Evolutionary conservation across 2,113 vertebrate species (phyloP), one percentile per base, ranked within the genome.

Genomic region (Actenoides lindsayi): DNA sequence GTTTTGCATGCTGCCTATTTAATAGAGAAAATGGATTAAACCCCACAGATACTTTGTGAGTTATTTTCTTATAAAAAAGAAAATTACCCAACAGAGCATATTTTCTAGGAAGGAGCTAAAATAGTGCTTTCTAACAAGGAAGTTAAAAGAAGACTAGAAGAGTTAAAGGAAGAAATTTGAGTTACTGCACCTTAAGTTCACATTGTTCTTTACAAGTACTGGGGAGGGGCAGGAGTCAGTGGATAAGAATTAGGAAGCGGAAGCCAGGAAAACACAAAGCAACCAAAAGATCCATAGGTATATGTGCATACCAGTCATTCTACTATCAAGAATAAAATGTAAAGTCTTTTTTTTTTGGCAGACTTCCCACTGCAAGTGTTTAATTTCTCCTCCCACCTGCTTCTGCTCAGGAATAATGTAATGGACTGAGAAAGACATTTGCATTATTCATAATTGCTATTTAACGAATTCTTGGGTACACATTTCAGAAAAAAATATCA

Each of bases 351-450:
- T 44, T 68, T 91, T 89, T 74, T 96, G 87, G 92, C 74, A 92
- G 65, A 76, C 62, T 89, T 93, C 65, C 75, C 74, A 15, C 69
- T 87, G 65, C 84, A 95, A 96, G 65, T 73, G 42, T 87, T 96
- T 95, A 82, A 92, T 93, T 96, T 97, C 89, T 91, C 86, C 90
- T 93, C 96, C 96, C 92, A 96, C 95, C 73, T 89, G 74, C 83
- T 93, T 93, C 86, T 95, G 83, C 54, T 95, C 83, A 94, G 50
- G 77, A 97, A 91, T 93, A 96, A 92, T 94, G 74, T 87, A 91
- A 76, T 76, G 69, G 94, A 95, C 88, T 82, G 73, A 95, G 76
- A 68, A 93, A 94, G 83, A 67, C 54, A 87, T 87, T 91, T 96
- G 76, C 89, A 92, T 97, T 96, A 94, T 96, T 95, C 90, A 87